Conservation (phyloP, 2,888 invertebrate species). For the Orthosia cruda region DNA sequence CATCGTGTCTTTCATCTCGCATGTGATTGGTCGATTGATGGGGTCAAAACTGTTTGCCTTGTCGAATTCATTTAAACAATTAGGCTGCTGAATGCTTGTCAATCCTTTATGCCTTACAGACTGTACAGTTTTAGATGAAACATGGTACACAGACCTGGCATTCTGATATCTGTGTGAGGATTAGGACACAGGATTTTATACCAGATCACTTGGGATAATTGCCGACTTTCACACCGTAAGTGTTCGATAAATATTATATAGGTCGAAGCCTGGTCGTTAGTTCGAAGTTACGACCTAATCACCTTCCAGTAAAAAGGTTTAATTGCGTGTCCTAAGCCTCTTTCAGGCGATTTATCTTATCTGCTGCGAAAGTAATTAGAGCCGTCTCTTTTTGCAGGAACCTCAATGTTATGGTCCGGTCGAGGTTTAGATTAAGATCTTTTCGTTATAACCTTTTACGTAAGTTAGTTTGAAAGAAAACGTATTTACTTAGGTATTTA, state of each 20-base stretch:
- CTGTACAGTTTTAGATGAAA: too few relatives aligned
- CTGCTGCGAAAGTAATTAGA: constrained; percentile 62
- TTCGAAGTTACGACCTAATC: constrained; percentile 43
- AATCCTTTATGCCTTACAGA: too few relatives aligned
- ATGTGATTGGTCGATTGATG: too few relatives aligned
- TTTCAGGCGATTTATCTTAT: constrained; percentile 61
- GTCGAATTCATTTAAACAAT: too few relatives aligned
- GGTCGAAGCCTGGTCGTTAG: constrained; percentile 22
- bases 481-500: neutral
- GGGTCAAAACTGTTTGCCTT: too few relatives aligned
- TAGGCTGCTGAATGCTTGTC: too few relatives aligned
- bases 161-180: too few relatives aligned
- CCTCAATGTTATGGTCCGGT: constrained; percentile 34
- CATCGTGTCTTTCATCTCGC: too few relatives aligned
- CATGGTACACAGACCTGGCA: too few relatives aligned
- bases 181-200: too few relatives aligned
- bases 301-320: constrained; percentile 47
- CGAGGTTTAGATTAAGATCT: constrained; percentile 16
- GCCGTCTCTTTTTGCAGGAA: constrained; percentile 49
- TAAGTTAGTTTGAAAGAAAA: neutral
- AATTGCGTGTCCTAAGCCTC: constrained; percentile 41
- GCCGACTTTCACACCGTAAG: neutral
- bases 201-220: neutral
- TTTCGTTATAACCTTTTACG: neutral
- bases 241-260: neutral